phyloP scores from a whole-genome alignment of 2,113 vertebrate genomes.

The Pedionomus torquatus region DNA sequence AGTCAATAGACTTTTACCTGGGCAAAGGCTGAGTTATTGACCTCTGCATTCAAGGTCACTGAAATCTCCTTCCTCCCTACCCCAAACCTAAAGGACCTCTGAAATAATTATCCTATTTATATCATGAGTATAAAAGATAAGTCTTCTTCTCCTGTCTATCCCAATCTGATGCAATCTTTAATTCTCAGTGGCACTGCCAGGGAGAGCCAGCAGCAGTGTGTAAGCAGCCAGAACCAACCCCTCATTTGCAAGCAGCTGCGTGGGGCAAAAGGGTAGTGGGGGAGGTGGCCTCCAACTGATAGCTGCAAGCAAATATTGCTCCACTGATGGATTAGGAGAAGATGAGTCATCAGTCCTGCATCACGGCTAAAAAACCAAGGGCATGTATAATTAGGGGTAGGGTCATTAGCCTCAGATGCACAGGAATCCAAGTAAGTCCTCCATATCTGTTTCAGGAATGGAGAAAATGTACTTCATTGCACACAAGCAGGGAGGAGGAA shows the following conservation, averaged over 20 bases:
- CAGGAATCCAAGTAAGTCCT: neutral
- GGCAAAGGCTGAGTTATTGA: neutral
- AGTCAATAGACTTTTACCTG: neutral
- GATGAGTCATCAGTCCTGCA: neutral
- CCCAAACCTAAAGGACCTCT: neutral
- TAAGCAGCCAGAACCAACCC: neutral
- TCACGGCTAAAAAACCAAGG: neutral
- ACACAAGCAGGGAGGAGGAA: neutral
- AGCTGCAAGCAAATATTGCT: neutral
- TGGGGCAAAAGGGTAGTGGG: accelerated
- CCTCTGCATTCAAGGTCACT: neutral
- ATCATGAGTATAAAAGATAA: neutral
- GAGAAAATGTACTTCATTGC: accelerated
- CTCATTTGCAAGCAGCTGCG: neutral
- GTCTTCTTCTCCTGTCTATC: neutral
- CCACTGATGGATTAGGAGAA: neutral
- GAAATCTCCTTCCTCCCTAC: neutral
- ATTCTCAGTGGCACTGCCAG: neutral
- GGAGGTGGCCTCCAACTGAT: accelerated
- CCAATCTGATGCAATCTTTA: neutral
- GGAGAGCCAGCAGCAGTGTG: accelerated
- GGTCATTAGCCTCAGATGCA: neutral
- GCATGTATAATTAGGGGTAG: neutral
- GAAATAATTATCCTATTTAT: neutral
- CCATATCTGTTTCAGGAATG: neutral